Evolutionary conservation across 2,888 invertebrate genomes (phyloP).

Genomic region (Asteroscopus sphinx): DNA sequence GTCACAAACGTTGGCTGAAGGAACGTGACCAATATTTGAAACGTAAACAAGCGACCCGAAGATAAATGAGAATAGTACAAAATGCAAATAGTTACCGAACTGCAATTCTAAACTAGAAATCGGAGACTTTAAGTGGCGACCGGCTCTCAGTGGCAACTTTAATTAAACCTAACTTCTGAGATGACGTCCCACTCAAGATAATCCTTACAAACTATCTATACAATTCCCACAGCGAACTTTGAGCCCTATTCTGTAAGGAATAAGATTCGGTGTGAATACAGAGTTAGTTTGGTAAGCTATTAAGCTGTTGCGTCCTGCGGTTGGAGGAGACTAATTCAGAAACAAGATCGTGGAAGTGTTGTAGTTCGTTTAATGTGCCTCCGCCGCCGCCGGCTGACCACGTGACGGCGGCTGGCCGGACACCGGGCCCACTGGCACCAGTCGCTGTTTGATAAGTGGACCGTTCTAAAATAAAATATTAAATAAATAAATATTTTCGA

Average conservation of each 20-base stretch:
- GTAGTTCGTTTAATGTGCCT: constrained; percentile 53
- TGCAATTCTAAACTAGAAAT: constrained; percentile 76
- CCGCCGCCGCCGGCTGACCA: neutral
- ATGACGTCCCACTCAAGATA: constrained; percentile 81
- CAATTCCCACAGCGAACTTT: constrained; percentile 28
- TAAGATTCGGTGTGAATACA: constrained; percentile 41
- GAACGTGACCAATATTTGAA: constrained; percentile 39
- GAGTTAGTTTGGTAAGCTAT: constrained; percentile 58
- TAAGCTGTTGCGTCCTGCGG: constrained; percentile 78
- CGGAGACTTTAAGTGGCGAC: constrained; percentile 74
- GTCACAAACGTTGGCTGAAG: constrained; percentile 5
- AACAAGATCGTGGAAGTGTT: constrained; percentile 65
- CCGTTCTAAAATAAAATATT: too few species aligned
- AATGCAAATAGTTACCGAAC: constrained; percentile 79
- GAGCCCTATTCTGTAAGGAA: constrained; percentile 49
- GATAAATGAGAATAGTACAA: constrained; percentile 63
- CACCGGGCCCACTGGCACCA: too few species aligned
- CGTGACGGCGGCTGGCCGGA: too few species aligned
- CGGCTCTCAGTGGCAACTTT: constrained; percentile 78
- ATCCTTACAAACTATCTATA: constrained; percentile 61
- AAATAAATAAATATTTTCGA: too few species aligned
- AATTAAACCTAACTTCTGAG: constrained; percentile 86
- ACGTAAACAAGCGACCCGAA: constrained; percentile 44
- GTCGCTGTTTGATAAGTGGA: too few species aligned
- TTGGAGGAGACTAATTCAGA: constrained; percentile 69